Evolutionary conservation across 2,888 invertebrate species (phyloP), one percentile per base, ranked within the genome.

Genomic region (Trichopria drosophilae): DNA sequence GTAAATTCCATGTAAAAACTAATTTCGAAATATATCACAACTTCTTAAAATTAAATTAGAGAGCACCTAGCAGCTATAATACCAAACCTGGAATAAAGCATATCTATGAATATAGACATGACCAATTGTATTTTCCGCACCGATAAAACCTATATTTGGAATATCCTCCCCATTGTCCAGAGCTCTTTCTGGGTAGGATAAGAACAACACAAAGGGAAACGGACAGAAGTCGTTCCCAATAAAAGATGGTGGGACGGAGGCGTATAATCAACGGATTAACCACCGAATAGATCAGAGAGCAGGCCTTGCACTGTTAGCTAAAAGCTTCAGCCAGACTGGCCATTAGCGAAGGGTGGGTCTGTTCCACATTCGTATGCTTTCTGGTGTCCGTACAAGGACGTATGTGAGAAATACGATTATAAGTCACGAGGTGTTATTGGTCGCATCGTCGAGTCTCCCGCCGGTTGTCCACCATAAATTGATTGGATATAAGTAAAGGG

Each of bases 241-340:
- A 73, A 73, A 68, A 67, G 69, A 71, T 72, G 68, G 64, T 66
- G 65, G 64, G 66, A 67, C 66, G 67, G 68, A 67, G 67, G 65
- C 69, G 75, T 75, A 73, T 75, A 75, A 75, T 75, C 73, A 75
- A 71, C 67, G 72, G 71, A 74, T 75, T 75, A 75, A 68, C 68
- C 66, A 65, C 65, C 65, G 67, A 72, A 74, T 75, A 70, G 73
- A 75, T 73, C 72, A 73, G 71, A 69, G 68, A 66, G 57, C 41
- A 55, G 53, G 44, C 39, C 62, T 7, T 37, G 61, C 60, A 68
- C 68, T 69, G 72, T 74, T 72, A 73, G 74, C 74, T 75, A 75
- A 75, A 75, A 75, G 75, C 75, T 67, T 74, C 68, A 63, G 58
- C 65, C 67, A 37, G 65, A 62, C 57, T 67, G 66, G 68, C 73